These are phyloP conservation scores for Oxystoma pomonae DNA, from an alignment of 2,888 invertebrate species.

Conservation along the genomic window DNA sequence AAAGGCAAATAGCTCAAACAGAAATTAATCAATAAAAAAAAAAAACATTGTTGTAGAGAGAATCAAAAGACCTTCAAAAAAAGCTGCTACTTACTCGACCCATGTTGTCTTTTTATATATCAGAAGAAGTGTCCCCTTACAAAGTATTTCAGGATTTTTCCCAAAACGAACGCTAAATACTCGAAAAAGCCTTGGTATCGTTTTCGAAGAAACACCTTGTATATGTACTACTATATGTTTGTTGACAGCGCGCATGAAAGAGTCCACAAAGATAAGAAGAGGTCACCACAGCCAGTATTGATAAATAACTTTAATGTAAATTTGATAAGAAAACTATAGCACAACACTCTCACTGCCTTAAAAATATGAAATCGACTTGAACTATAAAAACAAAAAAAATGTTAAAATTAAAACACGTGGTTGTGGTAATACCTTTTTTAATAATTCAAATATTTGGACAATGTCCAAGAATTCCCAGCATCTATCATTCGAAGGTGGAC, in stretches of 20 bases:
- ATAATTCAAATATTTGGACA: conserved; percentile 5
- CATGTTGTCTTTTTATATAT: too few relatives aligned
- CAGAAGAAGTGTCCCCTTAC: too few relatives aligned
- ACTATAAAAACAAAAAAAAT: conserved; percentile 1
- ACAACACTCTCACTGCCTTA: neutral
- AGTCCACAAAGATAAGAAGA: neutral
- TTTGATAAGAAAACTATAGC: neutral
- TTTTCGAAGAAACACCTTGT: too few relatives aligned
- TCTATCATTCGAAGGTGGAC: conserved; percentile 46
- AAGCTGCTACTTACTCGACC: too few relatives aligned
- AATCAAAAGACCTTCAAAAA: too few relatives aligned
- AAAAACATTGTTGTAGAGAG: too few relatives aligned
- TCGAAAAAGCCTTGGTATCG: too few relatives aligned
- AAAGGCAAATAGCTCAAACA: too few relatives aligned
- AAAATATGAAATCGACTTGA: neutral
- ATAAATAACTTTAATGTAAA: neutral
- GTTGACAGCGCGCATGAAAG: neutral
- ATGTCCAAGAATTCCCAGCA: conserved; percentile 51
- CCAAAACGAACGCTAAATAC: too few relatives aligned
- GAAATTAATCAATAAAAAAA: too few relatives aligned
- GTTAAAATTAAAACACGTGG: neutral
- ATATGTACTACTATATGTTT: too few relatives aligned
- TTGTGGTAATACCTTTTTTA: conserved; percentile 6
- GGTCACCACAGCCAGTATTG: neutral
- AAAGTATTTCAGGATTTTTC: too few relatives aligned